Percentiles rank a stretch among this genome's conserved stretches.
Evolutionary conservation across 2,888 invertebrate species (phyloP).

Genomic region (Pseudolycoriella hygida): DNA sequence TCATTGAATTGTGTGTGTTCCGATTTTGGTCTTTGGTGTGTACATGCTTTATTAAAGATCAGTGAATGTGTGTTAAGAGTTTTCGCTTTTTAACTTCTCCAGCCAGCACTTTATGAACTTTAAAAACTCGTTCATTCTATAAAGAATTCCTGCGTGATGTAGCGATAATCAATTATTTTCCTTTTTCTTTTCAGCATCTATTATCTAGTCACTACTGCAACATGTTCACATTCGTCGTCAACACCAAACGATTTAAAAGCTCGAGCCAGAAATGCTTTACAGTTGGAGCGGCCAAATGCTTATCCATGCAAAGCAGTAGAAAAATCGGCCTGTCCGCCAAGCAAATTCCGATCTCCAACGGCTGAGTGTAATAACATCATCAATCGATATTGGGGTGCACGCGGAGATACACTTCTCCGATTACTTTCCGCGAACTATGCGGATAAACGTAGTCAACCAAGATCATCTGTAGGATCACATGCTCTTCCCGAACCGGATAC

Average conservation of each 20-base stretch:
- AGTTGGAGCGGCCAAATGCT: conserved; percentile 9
- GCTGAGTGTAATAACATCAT: conserved; percentile 82
- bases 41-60: too few species aligned
- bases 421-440: conserved; percentile 53
- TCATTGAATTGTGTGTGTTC: too few species aligned
- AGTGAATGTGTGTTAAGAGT: too few species aligned
- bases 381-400: conserved; percentile 66
- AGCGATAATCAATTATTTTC: neutral
- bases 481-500: conserved; percentile 41
- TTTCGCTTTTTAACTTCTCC: too few species aligned
- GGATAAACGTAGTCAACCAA: conserved; percentile 35
- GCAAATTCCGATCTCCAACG: conserved; percentile 62
- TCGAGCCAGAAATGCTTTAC: conserved; percentile 9
- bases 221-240: conserved; percentile 7
- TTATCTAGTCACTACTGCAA: conserved; percentile 4
- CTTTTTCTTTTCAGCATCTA: conserved; percentile 1
- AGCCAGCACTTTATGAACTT: too few species aligned
- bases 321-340: conserved; percentile 50
- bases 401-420: conserved; percentile 60
- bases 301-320: conserved; percentile 6
- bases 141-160: too few species aligned
- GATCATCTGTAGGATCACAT: conserved; percentile 35
- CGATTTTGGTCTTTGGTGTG: too few species aligned
- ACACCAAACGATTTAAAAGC: conserved; percentile 10
- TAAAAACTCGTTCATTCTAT: too few species aligned